Base-by-base conservation (phyloP, 2,113 vertebrate genomes). In the Heliornis fulica region DNA sequence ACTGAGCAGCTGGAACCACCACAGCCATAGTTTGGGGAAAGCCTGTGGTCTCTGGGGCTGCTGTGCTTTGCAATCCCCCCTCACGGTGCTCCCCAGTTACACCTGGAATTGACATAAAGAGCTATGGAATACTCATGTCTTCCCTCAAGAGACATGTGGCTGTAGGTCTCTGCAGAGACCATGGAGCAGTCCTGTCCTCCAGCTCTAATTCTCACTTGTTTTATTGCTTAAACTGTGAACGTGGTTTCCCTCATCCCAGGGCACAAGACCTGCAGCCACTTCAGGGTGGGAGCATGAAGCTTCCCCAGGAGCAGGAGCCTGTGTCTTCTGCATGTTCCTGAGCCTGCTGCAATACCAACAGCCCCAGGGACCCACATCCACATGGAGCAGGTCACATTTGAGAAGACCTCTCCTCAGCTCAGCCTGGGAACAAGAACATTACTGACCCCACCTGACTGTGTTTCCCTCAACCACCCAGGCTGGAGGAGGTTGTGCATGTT, bases 331-430 rank as follows among this genome's bases (percentile, higher is more conserved):
- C 22, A 0, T 0, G 0, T 31, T 59, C 34, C 23, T 50, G 59
- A 50, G 68, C 56, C 43, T 26, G 3, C n/a, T 25, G 54, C 22
- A 14, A 28, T 72, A 28, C 11, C 34, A 18, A 21, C 25, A 46
- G 43, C 19, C 28, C 51, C 8, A 3, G 13, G 18, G 13, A 75
- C 32, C 36, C 0, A 1, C 51, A n/a, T 4, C 0, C 0, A 3
- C 5, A 8, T 3, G 16, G 17, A 45, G 22, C 7, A 5, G n/a
- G n/a, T n/a, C n/a, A 21, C 36, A 38, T 59, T 15, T 50, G 41
- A 45, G 46, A 83, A 50, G 26, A 43, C 23, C 3, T 69, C 59
- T 51, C 2, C 51, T 68, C 56, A 50, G 40, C 34, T 83, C 43
- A 76, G 57, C 34, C 46, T 65, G 25, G 40, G 38, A 83, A 38